Evolutionary conservation across 2,888 invertebrate species (phyloP).

Genomic region (Steromphala cineraria): DNA sequence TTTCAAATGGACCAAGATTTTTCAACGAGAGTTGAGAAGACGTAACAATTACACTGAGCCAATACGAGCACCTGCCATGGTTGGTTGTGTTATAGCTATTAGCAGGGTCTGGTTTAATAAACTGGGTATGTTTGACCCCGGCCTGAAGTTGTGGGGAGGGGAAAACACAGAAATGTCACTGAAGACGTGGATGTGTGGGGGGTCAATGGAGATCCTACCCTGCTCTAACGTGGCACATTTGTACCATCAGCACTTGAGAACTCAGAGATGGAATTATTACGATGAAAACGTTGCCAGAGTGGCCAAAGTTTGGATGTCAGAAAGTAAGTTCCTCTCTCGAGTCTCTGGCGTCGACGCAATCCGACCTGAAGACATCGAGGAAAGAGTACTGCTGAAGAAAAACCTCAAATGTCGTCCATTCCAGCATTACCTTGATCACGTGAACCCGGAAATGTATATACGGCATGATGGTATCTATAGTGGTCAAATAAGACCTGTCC

Average conservation of each 20-base stretch:
- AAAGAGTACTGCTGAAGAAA: background rate
- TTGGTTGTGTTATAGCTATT: background rate
- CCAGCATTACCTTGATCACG: background rate
- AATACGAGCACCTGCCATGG: background rate
- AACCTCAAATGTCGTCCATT: background rate
- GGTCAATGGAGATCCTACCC: background rate
- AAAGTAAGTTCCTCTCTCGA: background rate
- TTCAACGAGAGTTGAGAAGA: background rate
- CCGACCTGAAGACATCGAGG: background rate
- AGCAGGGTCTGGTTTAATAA: background rate
- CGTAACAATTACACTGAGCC: background rate
- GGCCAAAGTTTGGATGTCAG: slow-evolving; percentile 51
- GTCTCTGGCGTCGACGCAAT: background rate
- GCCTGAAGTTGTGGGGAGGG: background rate
- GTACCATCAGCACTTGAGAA: slow-evolving; percentile 76
- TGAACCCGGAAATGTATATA: background rate
- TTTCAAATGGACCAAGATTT: background rate
- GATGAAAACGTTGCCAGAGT: slow-evolving; percentile 36
- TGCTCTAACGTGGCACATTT: background rate
- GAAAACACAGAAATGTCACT: background rate
- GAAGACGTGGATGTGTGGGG: background rate
- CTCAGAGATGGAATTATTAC: background rate
- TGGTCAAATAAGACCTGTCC: background rate
- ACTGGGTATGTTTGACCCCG: background rate
- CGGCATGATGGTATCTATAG: background rate